A percentile compares a stretch with the other conserved stretches of the same genome.
Conservation (phyloP, 2,797 vertebrate species). For the Pangasius sanitwongsei region DNA sequence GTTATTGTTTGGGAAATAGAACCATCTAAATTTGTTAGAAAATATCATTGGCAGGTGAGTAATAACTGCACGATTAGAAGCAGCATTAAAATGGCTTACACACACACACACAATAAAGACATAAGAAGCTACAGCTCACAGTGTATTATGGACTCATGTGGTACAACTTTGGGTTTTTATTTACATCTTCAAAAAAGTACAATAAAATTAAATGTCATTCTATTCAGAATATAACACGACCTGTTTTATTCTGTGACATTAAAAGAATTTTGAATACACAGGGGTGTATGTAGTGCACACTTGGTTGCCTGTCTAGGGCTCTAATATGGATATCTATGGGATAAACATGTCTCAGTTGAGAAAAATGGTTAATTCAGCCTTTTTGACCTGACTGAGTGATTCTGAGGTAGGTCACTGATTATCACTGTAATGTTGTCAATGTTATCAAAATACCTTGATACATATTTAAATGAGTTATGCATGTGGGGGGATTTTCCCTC, state of each 20-base stretch:
- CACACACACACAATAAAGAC: neutral
- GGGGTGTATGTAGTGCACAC: neutral
- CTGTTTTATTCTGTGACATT: neutral
- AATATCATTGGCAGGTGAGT: too few relatives aligned
- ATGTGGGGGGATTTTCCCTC: neutral
- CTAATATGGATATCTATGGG: neutral
- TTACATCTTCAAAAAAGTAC: neutral
- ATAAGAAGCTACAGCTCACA: neutral
- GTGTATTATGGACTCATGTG: neutral
- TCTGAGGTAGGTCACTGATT: conserved; percentile 1
- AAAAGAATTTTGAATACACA: neutral
- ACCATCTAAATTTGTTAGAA: neutral
- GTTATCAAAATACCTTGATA: neutral
- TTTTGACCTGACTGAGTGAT: neutral
- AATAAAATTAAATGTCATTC: neutral
- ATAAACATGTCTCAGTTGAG: neutral
- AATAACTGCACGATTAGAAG: neutral
- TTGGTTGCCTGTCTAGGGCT: neutral
- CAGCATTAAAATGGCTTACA: neutral
- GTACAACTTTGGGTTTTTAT: neutral
- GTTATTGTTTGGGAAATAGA: neutral
- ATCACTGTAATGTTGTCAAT: neutral
- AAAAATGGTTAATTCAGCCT: neutral
- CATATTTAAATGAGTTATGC: neutral
- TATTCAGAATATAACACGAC: neutral